These are phyloP conservation scores for Mylabris sibirica DNA, from an alignment of 2,888 invertebrate genomes.

Conservation along the genomic window DNA sequence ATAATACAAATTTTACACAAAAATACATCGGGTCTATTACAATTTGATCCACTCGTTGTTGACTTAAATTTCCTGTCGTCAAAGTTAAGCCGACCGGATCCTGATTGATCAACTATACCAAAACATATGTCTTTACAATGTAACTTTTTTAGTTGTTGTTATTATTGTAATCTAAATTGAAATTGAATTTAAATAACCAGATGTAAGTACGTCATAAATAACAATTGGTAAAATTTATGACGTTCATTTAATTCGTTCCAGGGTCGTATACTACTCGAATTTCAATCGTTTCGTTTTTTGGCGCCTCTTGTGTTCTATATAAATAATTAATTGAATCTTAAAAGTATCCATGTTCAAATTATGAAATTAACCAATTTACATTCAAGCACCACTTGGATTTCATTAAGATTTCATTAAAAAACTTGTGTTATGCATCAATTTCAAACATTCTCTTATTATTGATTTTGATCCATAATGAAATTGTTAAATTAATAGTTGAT, in stretches of 20 bases:
- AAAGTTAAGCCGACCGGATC: neutral
- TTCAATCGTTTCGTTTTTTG: neutral
- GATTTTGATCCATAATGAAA: neutral
- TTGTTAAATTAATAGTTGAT: neutral
- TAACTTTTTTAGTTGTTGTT: neutral
- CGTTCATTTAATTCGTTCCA: constrained; percentile 2
- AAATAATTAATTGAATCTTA: neutral
- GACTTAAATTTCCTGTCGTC: no score
- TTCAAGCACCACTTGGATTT: constrained; percentile 31
- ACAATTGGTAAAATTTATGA: constrained; percentile 5
- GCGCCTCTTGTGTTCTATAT: neutral
- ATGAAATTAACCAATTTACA: constrained; percentile 25
- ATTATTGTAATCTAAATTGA: neutral
- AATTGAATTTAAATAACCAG: constrained; percentile 8
- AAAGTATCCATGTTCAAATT: constrained; percentile 21
- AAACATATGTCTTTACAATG: neutral
- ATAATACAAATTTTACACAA: neutral
- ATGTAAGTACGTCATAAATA: constrained; percentile 10
- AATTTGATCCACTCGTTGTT: neutral
- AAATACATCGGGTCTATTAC: neutral
- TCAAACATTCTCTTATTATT: no score
- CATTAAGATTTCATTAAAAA: constrained; percentile 34
- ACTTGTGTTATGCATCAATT: constrained; percentile 17
- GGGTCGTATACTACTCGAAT: neutral
- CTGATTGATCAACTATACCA: neutral